Base-by-base conservation (phyloP, 2,797 vertebrate genomes). In the Lacerta agilis region DNA sequence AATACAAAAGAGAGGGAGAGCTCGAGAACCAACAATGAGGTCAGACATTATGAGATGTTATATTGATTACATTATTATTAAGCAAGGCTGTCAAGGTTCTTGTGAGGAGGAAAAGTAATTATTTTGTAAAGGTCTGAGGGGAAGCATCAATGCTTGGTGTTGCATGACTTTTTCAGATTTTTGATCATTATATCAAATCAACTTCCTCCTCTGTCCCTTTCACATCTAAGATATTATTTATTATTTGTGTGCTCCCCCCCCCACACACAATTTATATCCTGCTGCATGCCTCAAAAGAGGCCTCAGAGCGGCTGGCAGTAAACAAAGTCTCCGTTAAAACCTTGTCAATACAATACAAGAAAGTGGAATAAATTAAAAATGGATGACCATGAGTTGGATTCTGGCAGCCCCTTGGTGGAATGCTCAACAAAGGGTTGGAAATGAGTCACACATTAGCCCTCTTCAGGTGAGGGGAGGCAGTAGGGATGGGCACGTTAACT, bases 21-120 rank as follows among this genome's bases (percentile, higher is more conserved):
- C 61, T 55, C 25, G n/a, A 36, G 49, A 38, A 79, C 38, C 41
- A 45, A 73, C 82, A 66, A 82, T 45, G 61, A 77, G 72, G 86
- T 61, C 58, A 38, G 73, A 82, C 13, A 61, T 58, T 27, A 45
- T 69, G 33, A 43, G 43, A 88, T 64, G 38, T 61, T 72, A 18
- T 84, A 64, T 84, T 64, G 67, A 88, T 88, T 88, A 79, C 55
- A 61, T 73, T 73, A 79, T 79, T 88, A 85, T 85, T 85, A 80
- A 85, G 76, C 77, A 80, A 49, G 41, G 55, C 33, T 64, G n/a
- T 85, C 67, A 88, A 66, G 36, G 33, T n/a, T 33, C 41, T 80
- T 38, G 8, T 20, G 36, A 38, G 67, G 64, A 75, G 72, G 87
- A 79, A 73, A 80, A 49, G 6, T 11, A 84, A 88, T 88, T 88